Base-by-base conservation (phyloP, 2,888 invertebrate species). In the Geotrupes spiniger region DNA sequence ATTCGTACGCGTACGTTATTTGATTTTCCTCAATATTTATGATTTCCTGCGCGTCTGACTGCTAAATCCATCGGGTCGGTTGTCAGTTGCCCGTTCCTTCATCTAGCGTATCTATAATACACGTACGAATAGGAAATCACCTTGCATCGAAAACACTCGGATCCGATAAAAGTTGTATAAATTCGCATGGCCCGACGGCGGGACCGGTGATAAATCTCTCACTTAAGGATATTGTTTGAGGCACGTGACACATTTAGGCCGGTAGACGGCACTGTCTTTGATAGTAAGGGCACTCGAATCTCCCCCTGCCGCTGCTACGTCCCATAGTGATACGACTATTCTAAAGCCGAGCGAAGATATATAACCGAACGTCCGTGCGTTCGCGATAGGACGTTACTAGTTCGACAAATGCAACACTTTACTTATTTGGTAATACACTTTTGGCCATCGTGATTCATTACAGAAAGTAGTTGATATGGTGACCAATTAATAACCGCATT, bases 1-100 rank as follows among this genome's bases (percentile, higher is more conserved):
- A 40, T 52, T 42, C 52, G 46, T 39, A 44, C 46, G 54, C 55
- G 59, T 56, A 53, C 63, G 62, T 65, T 69, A 69, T 70, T 69
- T 65, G 68, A 70, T 69, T 67, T 67, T 66, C 65, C 64, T 57
- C 57, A 65, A 68, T 69, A 69, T 70, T 69, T 70, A 70, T 61
- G 68, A 69, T 67, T 68, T 64, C 62, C 59, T 56, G 57, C 62
- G 57, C 62, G 57, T 60, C 59, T 60, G 60, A 59, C 62, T 63
- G 60, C 59, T 59, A 63, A 64, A 63, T 63, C 64, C 61, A 54
- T 61, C 60, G 59, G 62, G 62, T 58, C 60, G 56, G 57, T 57
- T 60, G 63, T 62, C 63, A 61, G 58, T 50, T 56, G 56, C 54
- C 58, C 53, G 51, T 51, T 54, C 57, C n/a, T n/a, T 56, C 59